Evolutionary conservation across 2,888 invertebrate genomes (phyloP), one percentile per base, ranked within the genome.

Genomic region (Morpho helenor): DNA sequence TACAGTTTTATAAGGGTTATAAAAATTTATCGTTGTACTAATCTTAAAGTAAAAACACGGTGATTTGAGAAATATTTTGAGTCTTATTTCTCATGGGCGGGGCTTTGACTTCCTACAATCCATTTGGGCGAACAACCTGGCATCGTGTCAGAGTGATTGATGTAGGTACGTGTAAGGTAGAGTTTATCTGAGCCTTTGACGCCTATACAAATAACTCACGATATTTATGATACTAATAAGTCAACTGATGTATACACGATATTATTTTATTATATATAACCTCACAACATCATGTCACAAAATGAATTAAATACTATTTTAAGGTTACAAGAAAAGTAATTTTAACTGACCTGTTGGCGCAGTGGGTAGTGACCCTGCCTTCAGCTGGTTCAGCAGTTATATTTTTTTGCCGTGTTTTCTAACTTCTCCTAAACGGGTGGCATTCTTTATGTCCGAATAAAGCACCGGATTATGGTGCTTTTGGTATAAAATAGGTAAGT

Each of bases 81-180:
- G 71, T 81, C 78, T 82, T 83, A 82, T 80, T 79, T 81, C 61
- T 70, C 67, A 65, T 71, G 74, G 74, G 77, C 66, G 77, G 75
- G 82, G 80, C 76, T 73, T 71, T 72, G 77, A 79, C 84, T 86
- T 83, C 81, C 85, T 83, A 87, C 88, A 89, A 89, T 88, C 89
- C 87, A 88, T 89, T 89, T 89, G 84, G 81, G 82, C 80, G 80
- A 83, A 86, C 85, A 86, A 84, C 84, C 87, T 84, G 81, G 75
- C 86, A 83, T 85, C 84, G 82, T 84, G 89, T 88, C 84, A 83
- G 74, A 72, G 81, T 89, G 89, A 89, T 89, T 88, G 88, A 88
- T 89, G 87, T 81, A 70, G 67, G 67, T 65, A 63, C 72, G 71
- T 74, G 76, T 76, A 69, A 76, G 78, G 77, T 79, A 79, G 80